Evolutionary conservation across 2,888 invertebrate species (phyloP), one percentile per base, ranked within the genome.

Genomic region (Rotaria macrura): DNA sequence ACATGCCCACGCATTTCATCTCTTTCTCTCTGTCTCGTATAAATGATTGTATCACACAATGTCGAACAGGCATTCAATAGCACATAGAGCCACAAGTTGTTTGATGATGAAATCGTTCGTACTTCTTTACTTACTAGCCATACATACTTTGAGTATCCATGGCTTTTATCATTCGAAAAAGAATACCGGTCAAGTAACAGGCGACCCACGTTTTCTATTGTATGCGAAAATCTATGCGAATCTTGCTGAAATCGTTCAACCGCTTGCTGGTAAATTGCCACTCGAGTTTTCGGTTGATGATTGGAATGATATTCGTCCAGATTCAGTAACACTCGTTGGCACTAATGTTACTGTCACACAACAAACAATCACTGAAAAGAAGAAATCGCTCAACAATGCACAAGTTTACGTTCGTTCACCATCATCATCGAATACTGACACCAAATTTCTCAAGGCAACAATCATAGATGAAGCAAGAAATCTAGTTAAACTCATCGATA

Each of bases 241-340:
- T 38, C 43, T 74, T 74, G 74, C 74, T 40, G 74, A 74, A 74
- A 74, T 74, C 12, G 43, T 74, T 74, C 74, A 43, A 40, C 74
- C 38, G 25, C 25, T 74, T 12, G n/a, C n/a, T n/a, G 43, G 74
- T 23, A 38, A 74, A 74, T 40, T 74, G 25, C 74, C 74, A 40
- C 23, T 74, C 12, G 74, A 74, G 23, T 74, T 74, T 9, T 74
- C 74, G 7, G 9, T 3, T 40, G 74, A 43, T 0, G 74, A 74
- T 12, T 74, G 74, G 74, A 43, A 17, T 40, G 43, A 74, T 74
- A 74, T 74, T 43, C 74, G 74, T 23, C 5, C 74, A 3, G 74
- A 74, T 74, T 40, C 74, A 17, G 12, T 74, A 12, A 74, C 74
- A 43, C 25, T 74, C 6, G 23, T 74, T 6, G 74, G 74, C 20